Evolutionary conservation across 35 echinoderm and acorn worm genomes (phyloP).

Genomic region (Chiridota heheva): DNA sequence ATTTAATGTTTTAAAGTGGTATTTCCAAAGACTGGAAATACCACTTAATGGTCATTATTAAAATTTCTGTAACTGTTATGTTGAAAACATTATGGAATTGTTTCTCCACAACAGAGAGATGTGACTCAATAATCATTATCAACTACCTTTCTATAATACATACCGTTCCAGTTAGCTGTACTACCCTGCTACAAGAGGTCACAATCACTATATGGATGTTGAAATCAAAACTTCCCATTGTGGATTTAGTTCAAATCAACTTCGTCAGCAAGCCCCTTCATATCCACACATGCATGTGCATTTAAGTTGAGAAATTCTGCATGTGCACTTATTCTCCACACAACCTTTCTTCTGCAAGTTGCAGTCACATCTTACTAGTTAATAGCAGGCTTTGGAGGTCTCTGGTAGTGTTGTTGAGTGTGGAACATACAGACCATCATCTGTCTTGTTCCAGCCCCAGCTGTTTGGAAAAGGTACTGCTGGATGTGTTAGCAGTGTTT

Average conservation of each 20-base stretch:
- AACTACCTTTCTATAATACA: neutral
- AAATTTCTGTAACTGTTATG: too few species aligned
- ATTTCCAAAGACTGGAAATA: too few species aligned
- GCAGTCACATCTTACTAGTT: neutral
- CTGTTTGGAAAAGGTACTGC: neutral
- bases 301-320: neutral
- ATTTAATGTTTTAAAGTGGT: too few species aligned
- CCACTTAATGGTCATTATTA: too few species aligned
- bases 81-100: neutral
- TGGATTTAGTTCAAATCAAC: neutral
- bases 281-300: slow-evolving; percentile 14
- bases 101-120: neutral
- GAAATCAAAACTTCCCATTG: neutral
- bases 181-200: neutral
- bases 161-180: neutral
- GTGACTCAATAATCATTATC: neutral
- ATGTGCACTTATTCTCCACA: neutral
- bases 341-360: too few species aligned
- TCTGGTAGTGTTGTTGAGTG: slow-evolving; percentile 17
- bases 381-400: neutral
- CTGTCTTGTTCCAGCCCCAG: slow-evolving; percentile 26
- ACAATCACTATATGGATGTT: neutral
- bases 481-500: neutral
- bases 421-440: neutral
- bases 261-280: neutral